A percentile compares a stretch with the other conserved stretches of the same genome.
Conservation (phyloP, 1,140 invertebrate species). For the Drosophila willistoni region DNA sequence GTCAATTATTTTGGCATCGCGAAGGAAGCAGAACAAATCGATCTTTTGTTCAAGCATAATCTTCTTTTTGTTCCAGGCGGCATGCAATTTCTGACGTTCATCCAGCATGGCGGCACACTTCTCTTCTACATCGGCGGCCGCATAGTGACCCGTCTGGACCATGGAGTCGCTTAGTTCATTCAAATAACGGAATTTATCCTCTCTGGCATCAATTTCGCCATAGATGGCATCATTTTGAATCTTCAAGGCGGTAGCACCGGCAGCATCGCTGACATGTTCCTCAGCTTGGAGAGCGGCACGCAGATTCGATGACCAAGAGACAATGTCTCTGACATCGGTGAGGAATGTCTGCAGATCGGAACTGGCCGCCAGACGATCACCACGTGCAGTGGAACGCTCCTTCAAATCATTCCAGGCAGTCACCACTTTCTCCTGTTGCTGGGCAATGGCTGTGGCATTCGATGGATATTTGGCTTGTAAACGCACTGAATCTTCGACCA, state of each 20-base stretch:
- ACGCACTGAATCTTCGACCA: conserved; percentile 95
- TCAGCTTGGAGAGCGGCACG: conserved; percentile 91
- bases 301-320: conserved; percentile 93
- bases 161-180: conserved; percentile 92
- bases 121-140: conserved; percentile 90
- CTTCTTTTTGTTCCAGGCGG: conserved; percentile 95
- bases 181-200: conserved; percentile 92
- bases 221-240: conserved; percentile 95
- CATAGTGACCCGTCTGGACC: conserved; percentile 94
- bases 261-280: conserved; percentile 93
- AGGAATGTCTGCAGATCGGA: conserved; percentile 95
- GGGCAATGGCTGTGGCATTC: conserved; percentile 94
- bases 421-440: conserved; percentile 92
- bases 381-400: conserved; percentile 90
- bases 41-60: conserved; percentile 96
- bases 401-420: conserved; percentile 95
- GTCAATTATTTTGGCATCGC: conserved; percentile 97
- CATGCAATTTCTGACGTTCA: conserved; percentile 90
- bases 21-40: conserved; percentile 96
- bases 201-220: conserved; percentile 96
- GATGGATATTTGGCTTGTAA: conserved; percentile 96
- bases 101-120: conserved; percentile 90
- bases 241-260: conserved; percentile 93
- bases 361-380: conserved; percentile 92
- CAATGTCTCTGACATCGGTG: conserved; percentile 92